Evolutionary conservation across 2,888 invertebrate species (phyloP), one percentile per base, ranked within the genome.

Genomic region (Sinohyriopsis cumingii): DNA sequence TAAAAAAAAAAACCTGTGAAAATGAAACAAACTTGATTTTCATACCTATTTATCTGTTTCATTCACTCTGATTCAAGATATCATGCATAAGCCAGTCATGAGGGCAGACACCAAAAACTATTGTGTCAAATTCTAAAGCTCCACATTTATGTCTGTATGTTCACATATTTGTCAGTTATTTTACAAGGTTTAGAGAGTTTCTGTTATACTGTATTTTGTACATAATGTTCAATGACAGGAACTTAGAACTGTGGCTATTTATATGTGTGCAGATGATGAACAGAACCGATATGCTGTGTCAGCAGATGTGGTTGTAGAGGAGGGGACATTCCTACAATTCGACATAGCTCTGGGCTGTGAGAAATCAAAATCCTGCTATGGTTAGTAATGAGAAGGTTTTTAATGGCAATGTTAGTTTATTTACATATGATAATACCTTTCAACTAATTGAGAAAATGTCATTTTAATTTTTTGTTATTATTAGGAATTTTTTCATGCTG

Each of bases 311-410:
- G 77, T 80, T 15, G 86, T 90, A 22, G 80, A 74, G 18, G 86
- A 87, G 28, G 81, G 82, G 19, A 88, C 87, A 3, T 86, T 87
- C 66, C 69, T 90, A 22, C 90, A 91, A 82, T 90, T 90, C 82
- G 84, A 88, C 63, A 68, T 90, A 18, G 80, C 86, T 19, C 86
- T 90, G 86, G 89, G 89, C 9, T 91, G 91, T 76, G 75, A 79
- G 25, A 76, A 80, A 15, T 73, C 79, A 7, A 72, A 78, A 18
- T 71, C 82, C 6, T 90, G 90, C 71, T 90, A 84, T 72, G 80
- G 90, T 90, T 78, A 70, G 82, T 76, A 24, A 19, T 5, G 19
- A 55, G 20, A 55, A 25, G 53, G 20, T 25, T n/a, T 63, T 1
- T 61, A 15, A 61, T 25, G 12, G 9, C 15, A 61, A 61, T 25